Evolutionary conservation across 2,888 invertebrate genomes (phyloP), one percentile per base, ranked within the genome.

Genomic region (Stegophylla sp.): DNA sequence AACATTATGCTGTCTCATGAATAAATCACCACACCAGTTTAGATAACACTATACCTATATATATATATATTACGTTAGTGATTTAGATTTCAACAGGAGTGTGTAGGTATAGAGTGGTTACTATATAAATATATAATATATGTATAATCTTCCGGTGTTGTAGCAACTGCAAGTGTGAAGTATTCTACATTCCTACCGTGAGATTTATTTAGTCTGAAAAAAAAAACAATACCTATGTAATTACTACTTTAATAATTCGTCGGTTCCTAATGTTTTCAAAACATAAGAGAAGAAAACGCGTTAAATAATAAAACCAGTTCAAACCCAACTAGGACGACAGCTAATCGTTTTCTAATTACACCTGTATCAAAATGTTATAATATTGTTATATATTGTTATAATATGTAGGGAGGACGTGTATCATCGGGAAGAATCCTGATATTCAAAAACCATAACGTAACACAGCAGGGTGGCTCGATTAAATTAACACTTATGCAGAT

Each of bases 71-170:
- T 48, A 48, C 20, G 48, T 0, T 48, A n/a, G 51, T 51, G 17
- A 51, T 69, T 56, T 1, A 56, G 23, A 20, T 34, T 3, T 34
- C 34, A n/a, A n/a, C n/a, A n/a, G n/a, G 34, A 3, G 34, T 3
- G 34, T 56, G 23, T 56, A 23, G 20, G 56, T 9, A 34, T 56
- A 12, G 23, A 10, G 51, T 17, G n/a, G n/a, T 4, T 51, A 51
- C 48, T 13, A 5, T 53, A 17, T 9, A 53, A 53, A 56, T 9
- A 56, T 5, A 34, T 5, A 34, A 34, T 34, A 56, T 43, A 43
- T 4, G 12, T 13, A 43, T 64, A 75, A 76, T 66, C 45, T 69
- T 77, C 77, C 59, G 69, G 77, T 77, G 77, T 69, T 77, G 67
- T 77, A 45, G 28, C 67, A 77, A 69, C 45, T n/a, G 45, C 66